Evolutionary conservation across 2,888 invertebrate genomes (phyloP).

Genomic region (Agriotes lineatus): DNA sequence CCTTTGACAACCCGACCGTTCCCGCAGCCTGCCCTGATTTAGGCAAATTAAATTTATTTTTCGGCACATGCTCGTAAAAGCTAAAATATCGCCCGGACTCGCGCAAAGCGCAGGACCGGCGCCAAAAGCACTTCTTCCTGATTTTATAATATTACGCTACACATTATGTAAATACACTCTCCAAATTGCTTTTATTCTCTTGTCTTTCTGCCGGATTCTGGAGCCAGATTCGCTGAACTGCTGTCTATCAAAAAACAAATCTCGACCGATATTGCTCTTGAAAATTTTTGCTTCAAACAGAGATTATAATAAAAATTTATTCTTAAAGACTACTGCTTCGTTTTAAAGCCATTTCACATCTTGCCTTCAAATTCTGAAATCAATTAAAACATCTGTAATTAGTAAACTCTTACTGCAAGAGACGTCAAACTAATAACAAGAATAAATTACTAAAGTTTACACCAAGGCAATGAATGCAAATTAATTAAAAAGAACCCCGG

Average conservation of each 20-base stretch:
- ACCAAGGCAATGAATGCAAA: no score
- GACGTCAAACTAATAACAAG: no score
- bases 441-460: no score
- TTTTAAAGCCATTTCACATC: no score
- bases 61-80: constrained; percentile 18
- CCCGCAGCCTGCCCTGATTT: background rate
- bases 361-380: no score
- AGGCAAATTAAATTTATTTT: constrained; percentile 28
- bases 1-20: constrained; percentile 25
- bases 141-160: constrained; percentile 23
- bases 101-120: constrained; percentile 19
- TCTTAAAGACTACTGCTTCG: no score
- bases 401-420: no score
- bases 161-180: constrained; percentile 33
- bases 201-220: constrained; percentile 12
- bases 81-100: constrained; percentile 7
- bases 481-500: no score
- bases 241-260: background rate
- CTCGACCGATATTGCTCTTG: no score
- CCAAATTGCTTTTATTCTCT: constrained; percentile 28
- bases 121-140: constrained; percentile 26
- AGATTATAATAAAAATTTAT: no score
- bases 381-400: no score
- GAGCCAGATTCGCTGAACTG: constrained; percentile 15
- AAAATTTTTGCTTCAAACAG: no score